Base-by-base conservation (phyloP, 1,140 invertebrate genomes). In the Heliconius nattereri region DNA sequence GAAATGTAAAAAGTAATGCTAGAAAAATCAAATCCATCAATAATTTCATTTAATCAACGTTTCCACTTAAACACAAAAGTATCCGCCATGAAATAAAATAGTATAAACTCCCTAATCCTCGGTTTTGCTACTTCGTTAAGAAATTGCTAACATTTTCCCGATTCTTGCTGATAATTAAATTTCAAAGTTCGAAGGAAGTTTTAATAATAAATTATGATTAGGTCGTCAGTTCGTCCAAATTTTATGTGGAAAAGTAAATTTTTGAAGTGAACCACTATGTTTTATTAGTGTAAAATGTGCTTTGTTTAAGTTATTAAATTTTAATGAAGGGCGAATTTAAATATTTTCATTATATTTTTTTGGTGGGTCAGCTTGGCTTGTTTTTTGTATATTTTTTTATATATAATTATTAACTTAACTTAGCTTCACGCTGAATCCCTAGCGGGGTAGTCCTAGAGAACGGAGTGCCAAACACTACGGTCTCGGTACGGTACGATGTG, bases 181-280 rank as follows among this genome's bases (percentile, higher is more conserved):
- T 79, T 79, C 45, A 70, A 45, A 79, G 78, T 79, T 79, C 35
- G 57, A 79, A 35, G 16, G 13, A 71, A 75, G 78, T 79, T 79
- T 79, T 74, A 79, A 75, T 79, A 74, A 79, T 79, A 79, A 79
- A 79, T 79, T 79, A 79, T 75, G 60, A 66, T 79, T 57, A 75
- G 66, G 60, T 79, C 66, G 60, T n/a, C 40, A 29, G 60, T 29
- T 29, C 26, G 26, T 66, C 60, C 11, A 16, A 66, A 66, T 66
- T 66, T 66, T 66, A 66, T 66, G 60, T 66, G 26, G 60, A 66
- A 45, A 66, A 16, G 60, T 23, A 29, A 66, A 66, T 66, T 60
- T 60, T 66, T 66, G 60, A 29, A 66, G 60, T 66, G 26, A 66
- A 66, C 8, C 60, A 66, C 60, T 66, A 66, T 66, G 60, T 29